phyloP scores from a whole-genome alignment of 2,113 vertebrate species.

The Todiramphus saurophagus region DNA sequence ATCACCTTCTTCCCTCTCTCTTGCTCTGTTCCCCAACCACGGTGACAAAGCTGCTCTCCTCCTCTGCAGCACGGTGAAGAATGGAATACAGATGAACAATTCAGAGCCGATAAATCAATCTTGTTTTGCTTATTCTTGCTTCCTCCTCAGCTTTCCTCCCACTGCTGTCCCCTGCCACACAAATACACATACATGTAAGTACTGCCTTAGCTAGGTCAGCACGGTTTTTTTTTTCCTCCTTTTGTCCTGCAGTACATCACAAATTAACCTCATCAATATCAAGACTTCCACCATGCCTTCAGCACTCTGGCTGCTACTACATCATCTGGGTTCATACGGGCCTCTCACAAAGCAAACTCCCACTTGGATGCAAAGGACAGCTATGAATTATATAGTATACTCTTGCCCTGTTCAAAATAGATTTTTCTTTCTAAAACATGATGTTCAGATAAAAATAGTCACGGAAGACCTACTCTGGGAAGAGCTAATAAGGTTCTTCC shows the following conservation, averaged over 20 bases:
- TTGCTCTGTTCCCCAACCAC: neutral
- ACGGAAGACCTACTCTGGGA: neutral
- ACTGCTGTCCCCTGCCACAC: conserved; percentile 26
- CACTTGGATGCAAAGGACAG: neutral
- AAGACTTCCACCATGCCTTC: neutral
- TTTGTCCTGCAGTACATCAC: neutral
- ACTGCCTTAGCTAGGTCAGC: neutral
- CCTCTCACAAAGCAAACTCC: neutral
- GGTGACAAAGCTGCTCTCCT: neutral
- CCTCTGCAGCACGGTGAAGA: conserved; percentile 50
- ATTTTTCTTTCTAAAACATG: neutral
- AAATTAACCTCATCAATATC: conserved; percentile 41
- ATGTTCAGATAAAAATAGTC: neutral
- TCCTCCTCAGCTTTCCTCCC: conserved; percentile 30
- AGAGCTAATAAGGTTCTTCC: neutral
- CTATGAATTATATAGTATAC: neutral
- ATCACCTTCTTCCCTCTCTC: conserved; percentile 4
- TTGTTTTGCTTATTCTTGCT: conserved; percentile 2
- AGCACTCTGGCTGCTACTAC: neutral
- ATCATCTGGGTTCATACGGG: neutral
- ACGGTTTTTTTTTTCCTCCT: neutral
- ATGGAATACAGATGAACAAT: conserved; percentile 45
- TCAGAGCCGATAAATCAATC: conserved; percentile 32
- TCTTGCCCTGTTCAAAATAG: neutral
- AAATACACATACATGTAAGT: neutral